Base-by-base conservation (phyloP, 2,113 vertebrate species). In the Poeciliopsis prolifica region DNA sequence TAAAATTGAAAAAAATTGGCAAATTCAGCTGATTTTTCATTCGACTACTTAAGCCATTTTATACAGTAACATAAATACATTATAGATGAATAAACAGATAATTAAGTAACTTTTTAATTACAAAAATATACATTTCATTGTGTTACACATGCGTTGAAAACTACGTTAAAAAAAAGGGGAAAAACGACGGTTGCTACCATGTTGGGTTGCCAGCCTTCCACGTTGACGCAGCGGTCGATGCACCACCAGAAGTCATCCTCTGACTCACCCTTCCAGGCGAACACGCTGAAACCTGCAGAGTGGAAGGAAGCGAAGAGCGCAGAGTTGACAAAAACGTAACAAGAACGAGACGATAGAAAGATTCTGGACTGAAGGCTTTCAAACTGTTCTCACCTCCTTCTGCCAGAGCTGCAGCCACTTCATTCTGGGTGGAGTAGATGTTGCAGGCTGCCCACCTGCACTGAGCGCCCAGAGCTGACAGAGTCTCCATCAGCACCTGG, bases 181-280 rank as follows among this genome's bases (percentile, higher is more conserved):
- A 37, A 12, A 37, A 37, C 11, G 10, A 37, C 10, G 3, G 40
- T 15, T 42, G 12, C 11, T 88, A 99, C 98, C 98, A 99, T 99
- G 91, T 99, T 99, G 68, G 98, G 98, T 80, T 99, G 98, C 98
- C 98, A 99, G 13, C 98, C 96, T 54, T 99, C 98, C 3, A 98
- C 96, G 37, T 98, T 99, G 89, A 99, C 97, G 42, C 98, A 99
- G 92, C 97, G 96, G 64, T 99, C 97, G 58, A 99, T 99, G 89
- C 98, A 99, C 98, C 98, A 99, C 98, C 98, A 99, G 92, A 99
- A 99, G 87, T 99, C 98, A 11, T 99, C 98, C 90, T 99, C 98
- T 0, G 97, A 99, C 66, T 99, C 98, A 8, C 98, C 98, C 88
- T 99, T 99, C 98, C 98, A 99, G 15, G 98, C 97, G 77, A 99